Evolutionary conservation across 1,140 invertebrate species (phyloP).

Genomic region (Drosophila pseudoananassae): DNA sequence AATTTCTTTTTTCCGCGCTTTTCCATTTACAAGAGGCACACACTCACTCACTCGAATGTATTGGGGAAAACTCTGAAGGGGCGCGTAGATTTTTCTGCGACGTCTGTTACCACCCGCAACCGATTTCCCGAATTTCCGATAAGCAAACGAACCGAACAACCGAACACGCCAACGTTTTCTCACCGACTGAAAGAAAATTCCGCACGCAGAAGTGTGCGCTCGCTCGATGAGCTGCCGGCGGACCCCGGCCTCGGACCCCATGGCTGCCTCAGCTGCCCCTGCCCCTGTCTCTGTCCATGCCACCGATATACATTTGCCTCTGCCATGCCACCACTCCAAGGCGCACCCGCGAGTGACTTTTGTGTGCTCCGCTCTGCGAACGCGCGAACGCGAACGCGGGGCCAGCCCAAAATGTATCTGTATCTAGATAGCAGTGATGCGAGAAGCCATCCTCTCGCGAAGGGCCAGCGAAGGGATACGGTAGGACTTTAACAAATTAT

Average conservation of each 20-base stretch:
- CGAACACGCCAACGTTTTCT: slow-evolving; percentile 74
- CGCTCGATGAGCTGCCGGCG: slow-evolving; percentile 51
- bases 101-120: slow-evolving; percentile 56
- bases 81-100: slow-evolving; percentile 58
- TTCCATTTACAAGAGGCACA: slow-evolving; percentile 46
- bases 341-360: slow-evolving; percentile 80
- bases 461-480: slow-evolving; percentile 5
- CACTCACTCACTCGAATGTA: slow-evolving; percentile 21
- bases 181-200: slow-evolving; percentile 81
- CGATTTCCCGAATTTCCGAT: slow-evolving; percentile 34
- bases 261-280: slow-evolving; percentile 11
- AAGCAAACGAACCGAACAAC: slow-evolving; percentile 51
- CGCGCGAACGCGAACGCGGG: slow-evolving; percentile 50
- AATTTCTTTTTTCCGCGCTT: slow-evolving; percentile 54
- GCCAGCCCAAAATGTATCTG: slow-evolving; percentile 66
- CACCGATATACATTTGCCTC: slow-evolving; percentile 28
- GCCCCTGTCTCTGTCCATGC: slow-evolving; percentile 3
- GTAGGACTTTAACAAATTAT: slow-evolving; percentile 3
- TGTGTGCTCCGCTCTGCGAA: slow-evolving; percentile 48
- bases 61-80: slow-evolving; percentile 55
- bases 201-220: slow-evolving; percentile 70
- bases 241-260: slow-evolving; percentile 17
- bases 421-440: slow-evolving; percentile 73
- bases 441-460: no score
- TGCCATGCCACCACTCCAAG: slow-evolving; percentile 53